Base-by-base conservation (phyloP, 2,113 vertebrate genomes). In the Paralichthys olivaceus region DNA sequence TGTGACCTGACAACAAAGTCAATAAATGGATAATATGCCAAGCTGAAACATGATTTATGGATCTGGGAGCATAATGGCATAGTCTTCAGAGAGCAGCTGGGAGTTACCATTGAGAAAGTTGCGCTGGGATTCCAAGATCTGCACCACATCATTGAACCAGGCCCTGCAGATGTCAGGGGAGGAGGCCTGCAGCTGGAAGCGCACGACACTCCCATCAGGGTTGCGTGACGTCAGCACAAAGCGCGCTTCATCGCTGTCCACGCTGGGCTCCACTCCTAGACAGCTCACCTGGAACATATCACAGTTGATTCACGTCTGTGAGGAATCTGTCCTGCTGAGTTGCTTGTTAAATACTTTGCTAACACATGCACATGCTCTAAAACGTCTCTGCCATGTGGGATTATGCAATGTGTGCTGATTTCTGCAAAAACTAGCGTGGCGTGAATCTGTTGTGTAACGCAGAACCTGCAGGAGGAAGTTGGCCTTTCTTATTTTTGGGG, bases 31-130 rank as follows among this genome's bases (percentile, higher is more conserved):
- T 69, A 77, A 61, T n/a, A 25, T 58, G 40, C 26, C 17, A 4
- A 29, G 9, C 19, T 49, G 29, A 71, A 78, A 17, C 19, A 69
- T 28, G 37, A 72, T 0, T 55, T 51, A 61, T 56, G 3, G 69
- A 56, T 51, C 0, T 0, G 2, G 7, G 37, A 13, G 37, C 37
- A 40, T 40, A n/a, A 40, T 13, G 19, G 43, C 23, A 0, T 32
- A 12, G 25, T 60, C 58, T n/a, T 73, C 26, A 43, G 57, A 54
- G 45, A 22, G 40, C n/a, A 26, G 69, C 26, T 40, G n/a, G 1
- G 15, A 45, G 84, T 72, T 66, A 98, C 97, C 97, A 25, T 98
- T 98, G 61, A 98, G 95, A 90, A 98, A 98, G 92, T 97, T 95
- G 51, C 96, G 94, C 77, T 98, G 97, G 28, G 93, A 95, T 75